Evolutionary conservation across 2,888 invertebrate species (phyloP), one percentile per base, ranked within the genome.

Genomic region (Euproctis similis): DNA sequence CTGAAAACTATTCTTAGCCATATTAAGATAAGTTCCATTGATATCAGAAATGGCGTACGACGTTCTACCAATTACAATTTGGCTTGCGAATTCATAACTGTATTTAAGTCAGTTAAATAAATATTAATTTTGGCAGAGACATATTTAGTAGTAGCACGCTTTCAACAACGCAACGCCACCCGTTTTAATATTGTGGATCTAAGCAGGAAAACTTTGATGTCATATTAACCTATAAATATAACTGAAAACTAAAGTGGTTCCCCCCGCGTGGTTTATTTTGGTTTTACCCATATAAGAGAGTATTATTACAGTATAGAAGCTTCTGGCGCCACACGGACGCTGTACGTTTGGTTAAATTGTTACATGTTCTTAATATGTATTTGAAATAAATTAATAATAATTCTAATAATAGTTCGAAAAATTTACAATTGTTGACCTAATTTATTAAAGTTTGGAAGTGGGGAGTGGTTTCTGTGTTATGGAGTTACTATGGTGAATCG

Each of bases 181-280:
- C 36, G 38, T 51, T 24, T 33, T 16, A 27, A 16, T 28, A 32
- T 24, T 26, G 21, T 21, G 42, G 35, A 30, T 41, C 39, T 42
- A 30, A 39, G 49, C 58, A 65, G 66, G 65, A 66, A 62, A 64
- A 60, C 48, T 42, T 43, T 37, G 41, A 42, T 36, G 52, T 54
- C 46, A 51, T 60, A 59, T 54, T 44, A 58, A 23, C 67, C n/a
- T n/a, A n/a, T 66, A 62, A 73, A 74, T 75, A 74, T 72, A 77
- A 59, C 62, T 59, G 45, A 50, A 59, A 66, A 62, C 55, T 48
- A 48, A n/a, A n/a, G n/a, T n/a, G n/a, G n/a, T n/a, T 64, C 66
- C 74, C 66, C 82, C 82, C 77, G 72, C 76, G 60, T 62, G 74
- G 69, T 71, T 69, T 82, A 81, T 81, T 81, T 81, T 74, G 64